Base-by-base conservation (phyloP, 1,140 invertebrate genomes). In the Latrodectus geometricus region DNA sequence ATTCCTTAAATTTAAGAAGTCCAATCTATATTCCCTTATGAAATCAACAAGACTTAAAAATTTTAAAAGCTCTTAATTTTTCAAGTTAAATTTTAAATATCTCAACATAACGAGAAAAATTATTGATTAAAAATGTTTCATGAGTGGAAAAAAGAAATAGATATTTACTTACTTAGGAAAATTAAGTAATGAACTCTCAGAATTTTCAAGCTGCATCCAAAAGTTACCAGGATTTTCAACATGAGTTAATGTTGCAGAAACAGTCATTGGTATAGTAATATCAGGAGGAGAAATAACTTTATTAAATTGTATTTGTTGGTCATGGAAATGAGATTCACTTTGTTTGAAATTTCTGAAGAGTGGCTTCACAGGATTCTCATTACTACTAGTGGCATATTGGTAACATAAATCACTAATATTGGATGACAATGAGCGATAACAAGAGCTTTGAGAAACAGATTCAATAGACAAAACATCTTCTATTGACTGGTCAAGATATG, bases 161-260 rank as follows among this genome's bases (percentile, higher is more conserved):
- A 72, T 35, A n/a, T n/a, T n/a, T n/a, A 74, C 80, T 65, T 74
- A 83, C 80, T 8, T 66, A 8, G 78, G 66, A 70, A 69, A 80
- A 8, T 11, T 54, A 12, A 80, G 23, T 23, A 15, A 17, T 52
- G n/a, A 70, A 12, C 49, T 61, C 9, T 74, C 54, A 54, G 69
- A 61, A 66, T 73, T 65, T 65, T 83, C 50, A 4, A 83, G 12
- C 12, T 83, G 68, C 80, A 83, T 74, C 80, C 80, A 83, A n/a
- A 83, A 83, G 70, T 83, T 68, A 17, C 49, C 35, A 65, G 80
- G 80, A 49, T 66, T 74, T 14, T 72, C 56, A 20, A 83, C 50
- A 74, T 74, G 56, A 49, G 69, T 61, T 15, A 83, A 50, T 23
- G 72, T 61, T 15, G 72, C 80, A 49, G 54, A 61, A 12, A 83